A percentile compares a stretch with the other conserved stretches of the same genome.
Conservation (phyloP, 2,797 vertebrate genomes). For the Ispidina picta region DNA sequence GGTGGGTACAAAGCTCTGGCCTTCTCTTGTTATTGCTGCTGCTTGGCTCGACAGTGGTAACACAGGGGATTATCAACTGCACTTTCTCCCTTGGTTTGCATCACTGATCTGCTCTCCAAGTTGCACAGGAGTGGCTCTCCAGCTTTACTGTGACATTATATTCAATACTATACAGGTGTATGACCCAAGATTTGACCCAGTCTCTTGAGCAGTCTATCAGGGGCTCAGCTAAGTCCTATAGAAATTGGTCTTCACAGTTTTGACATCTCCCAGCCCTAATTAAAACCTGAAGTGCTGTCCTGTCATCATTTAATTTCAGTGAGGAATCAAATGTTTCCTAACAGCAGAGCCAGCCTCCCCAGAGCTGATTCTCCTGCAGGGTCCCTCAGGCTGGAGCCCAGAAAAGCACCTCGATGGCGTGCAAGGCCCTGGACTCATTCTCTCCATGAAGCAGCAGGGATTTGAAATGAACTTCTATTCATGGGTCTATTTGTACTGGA, state of each 20-base stretch:
- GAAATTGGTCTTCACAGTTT: rapidly evolving
- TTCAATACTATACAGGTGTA: rapidly evolving
- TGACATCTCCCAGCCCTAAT: background rate
- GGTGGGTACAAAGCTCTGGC: rapidly evolving
- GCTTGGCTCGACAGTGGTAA: background rate
- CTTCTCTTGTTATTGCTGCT: background rate
- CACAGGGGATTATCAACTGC: background rate
- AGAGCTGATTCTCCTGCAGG: background rate
- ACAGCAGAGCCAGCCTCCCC: background rate
- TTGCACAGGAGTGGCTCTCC: background rate
- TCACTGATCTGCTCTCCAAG: background rate
- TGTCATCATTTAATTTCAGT: background rate
- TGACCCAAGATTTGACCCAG: background rate
- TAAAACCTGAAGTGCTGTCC: background rate
- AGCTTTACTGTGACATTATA: rapidly evolving
- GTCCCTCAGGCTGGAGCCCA: background rate
- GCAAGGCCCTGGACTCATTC: background rate
- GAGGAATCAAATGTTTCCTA: background rate
- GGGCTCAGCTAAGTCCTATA: rapidly evolving
- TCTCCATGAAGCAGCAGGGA: background rate
- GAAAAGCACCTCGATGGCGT: rapidly evolving
- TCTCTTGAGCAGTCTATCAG: background rate
- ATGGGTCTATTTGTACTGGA: rapidly evolving
- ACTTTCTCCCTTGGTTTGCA: background rate
- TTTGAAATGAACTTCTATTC: background rate